phyloP scores from a whole-genome alignment of 1,140 invertebrate genomes.

The Mizuhopecten yessoensis region DNA sequence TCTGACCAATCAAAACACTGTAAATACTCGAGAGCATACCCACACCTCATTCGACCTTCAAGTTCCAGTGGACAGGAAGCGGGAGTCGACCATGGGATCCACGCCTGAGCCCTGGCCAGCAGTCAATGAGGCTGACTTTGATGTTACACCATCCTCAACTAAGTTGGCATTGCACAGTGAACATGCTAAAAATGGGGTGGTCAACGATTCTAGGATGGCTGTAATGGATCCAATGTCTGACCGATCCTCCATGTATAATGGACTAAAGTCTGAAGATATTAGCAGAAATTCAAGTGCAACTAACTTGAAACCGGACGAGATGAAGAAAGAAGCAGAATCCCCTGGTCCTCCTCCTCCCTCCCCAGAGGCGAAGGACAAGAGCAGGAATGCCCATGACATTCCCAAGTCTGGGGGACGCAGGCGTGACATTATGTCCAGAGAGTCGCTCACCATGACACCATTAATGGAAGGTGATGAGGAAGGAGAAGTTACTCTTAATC shows the following conservation, averaged over 20 bases:
- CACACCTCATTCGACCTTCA: conserved; percentile 50
- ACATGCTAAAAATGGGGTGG: background rate
- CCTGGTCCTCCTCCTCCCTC: conserved; percentile 77
- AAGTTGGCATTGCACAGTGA: conserved; percentile 50
- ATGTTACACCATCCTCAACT: conserved; percentile 58
- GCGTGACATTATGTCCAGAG: conserved; percentile 62
- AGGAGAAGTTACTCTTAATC: conserved; percentile 45
- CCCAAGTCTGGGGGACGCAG: conserved; percentile 12
- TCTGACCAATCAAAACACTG: conserved; percentile 57
- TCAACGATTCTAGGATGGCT: conserved; percentile 49
- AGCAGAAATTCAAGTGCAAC: conserved; percentile 62
- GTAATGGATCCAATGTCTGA: conserved; percentile 52
- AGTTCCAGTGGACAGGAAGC: conserved; percentile 42
- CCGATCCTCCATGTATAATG: conserved; percentile 40
- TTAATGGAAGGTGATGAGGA: conserved; percentile 69
- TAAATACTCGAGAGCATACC: conserved; percentile 60
- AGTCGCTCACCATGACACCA: conserved; percentile 67
- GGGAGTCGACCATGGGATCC: conserved; percentile 61
- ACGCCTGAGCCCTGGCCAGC: conserved; percentile 75
- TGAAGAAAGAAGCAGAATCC: conserved; percentile 66
- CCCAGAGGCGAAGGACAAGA: conserved; percentile 69
- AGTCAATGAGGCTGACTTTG: conserved; percentile 73
- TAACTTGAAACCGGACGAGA: conserved; percentile 52
- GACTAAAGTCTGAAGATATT: conserved; percentile 56
- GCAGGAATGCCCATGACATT: conserved; percentile 41